A percentile compares a stretch with the other conserved stretches of the same genome.
These are phyloP conservation scores for Chaunax sp. DNA, from an alignment of 2,797 vertebrate genomes.

Conservation along the genomic window DNA sequence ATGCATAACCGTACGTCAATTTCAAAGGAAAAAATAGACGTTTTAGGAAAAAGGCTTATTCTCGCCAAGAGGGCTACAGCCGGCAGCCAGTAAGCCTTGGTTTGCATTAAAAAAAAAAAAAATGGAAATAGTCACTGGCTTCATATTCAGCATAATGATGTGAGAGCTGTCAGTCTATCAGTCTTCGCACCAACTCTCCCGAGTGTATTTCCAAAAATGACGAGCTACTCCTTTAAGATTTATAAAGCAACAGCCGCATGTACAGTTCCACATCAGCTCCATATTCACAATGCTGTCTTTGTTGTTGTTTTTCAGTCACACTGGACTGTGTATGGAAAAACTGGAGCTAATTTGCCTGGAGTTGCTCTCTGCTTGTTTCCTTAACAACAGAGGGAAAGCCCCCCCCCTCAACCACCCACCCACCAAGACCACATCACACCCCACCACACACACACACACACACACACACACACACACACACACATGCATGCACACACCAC, in stretches of 20 bases:
- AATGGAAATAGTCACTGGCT: background rate
- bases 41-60: too few relatives aligned
- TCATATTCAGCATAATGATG: background rate
- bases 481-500: constrained; percentile 32
- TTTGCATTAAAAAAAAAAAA: background rate
- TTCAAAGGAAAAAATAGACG: background rate
- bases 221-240: background rate
- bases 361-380: constrained; percentile 72
- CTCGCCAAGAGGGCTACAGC: background rate
- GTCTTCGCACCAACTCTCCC: background rate
- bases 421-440: constrained; percentile 20
- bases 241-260: background rate
- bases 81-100: background rate
- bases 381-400: constrained; percentile 67
- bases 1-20: background rate
- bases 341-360: constrained; percentile 69
- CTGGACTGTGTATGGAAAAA: constrained; percentile 74
- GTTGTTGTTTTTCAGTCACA: constrained; percentile 49
- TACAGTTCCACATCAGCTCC: constrained; percentile 6
- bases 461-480: constrained; percentile 33
- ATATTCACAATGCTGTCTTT: constrained; percentile 14
- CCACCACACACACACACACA: constrained; percentile 13
- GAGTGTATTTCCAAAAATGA: background rate
- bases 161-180: background rate
- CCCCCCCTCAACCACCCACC: constrained; percentile 18